Percentiles rank a stretch among this genome's conserved stretches.
Conservation (phyloP, 2,888 invertebrate genomes). For the Nephrotoma flavescens region DNA sequence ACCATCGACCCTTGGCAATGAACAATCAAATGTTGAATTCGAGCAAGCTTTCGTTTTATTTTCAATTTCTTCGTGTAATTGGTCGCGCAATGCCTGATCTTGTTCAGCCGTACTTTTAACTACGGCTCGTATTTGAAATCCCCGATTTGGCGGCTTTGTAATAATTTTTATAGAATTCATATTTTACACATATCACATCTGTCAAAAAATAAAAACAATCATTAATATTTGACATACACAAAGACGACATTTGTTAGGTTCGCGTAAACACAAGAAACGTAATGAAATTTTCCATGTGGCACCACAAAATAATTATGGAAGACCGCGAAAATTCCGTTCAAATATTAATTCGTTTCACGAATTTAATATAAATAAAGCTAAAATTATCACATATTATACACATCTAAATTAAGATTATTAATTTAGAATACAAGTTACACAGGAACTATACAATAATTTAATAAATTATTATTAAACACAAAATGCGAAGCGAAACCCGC, state of each 20-base stretch:
- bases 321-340: background rate
- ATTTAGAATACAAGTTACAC: background rate
- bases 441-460: background rate
- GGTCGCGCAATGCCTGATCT: conserved; percentile 29
- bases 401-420: background rate
- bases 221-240: background rate
- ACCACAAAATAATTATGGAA: background rate
- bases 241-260: background rate
- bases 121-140: conserved; percentile 10
- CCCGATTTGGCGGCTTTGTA: conserved; percentile 11
- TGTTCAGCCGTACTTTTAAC: conserved; percentile 15
- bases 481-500: background rate
- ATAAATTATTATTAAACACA: background rate
- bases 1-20: conserved; percentile 49
- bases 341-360: background rate
- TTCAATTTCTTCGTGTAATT: conserved; percentile 47
- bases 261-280: background rate
- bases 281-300: background rate
- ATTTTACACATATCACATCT: background rate
- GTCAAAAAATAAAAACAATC: background rate
- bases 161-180: conserved; percentile 9
- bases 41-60: conserved; percentile 44
- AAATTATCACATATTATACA: background rate
- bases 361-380: background rate
- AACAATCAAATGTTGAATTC: conserved; percentile 51